phyloP scores from a whole-genome alignment of 30 jellyfish, hydroid and myxozoan species.

The Turritopsis rubra region DNA sequence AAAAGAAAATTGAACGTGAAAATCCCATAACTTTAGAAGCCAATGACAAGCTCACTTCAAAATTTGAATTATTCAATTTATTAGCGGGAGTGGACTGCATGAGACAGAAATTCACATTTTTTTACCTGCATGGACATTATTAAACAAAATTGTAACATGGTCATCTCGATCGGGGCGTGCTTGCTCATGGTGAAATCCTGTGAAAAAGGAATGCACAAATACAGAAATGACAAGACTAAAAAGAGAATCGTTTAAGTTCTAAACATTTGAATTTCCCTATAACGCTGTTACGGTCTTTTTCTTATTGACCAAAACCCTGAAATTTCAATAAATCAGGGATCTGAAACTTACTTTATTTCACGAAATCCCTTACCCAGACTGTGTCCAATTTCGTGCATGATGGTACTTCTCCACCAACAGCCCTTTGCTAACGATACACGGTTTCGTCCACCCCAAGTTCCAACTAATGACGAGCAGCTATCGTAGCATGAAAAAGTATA shows the following conservation, averaged over 20 bases:
- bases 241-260: neutral
- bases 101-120: too few relatives aligned
- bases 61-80: too few relatives aligned
- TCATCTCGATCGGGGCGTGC: slow-evolving; percentile 29
- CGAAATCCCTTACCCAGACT: slow-evolving; percentile 18
- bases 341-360: neutral
- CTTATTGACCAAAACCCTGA: too few relatives aligned
- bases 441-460: slow-evolving; percentile 17
- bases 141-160: slow-evolving; percentile 11
- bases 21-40: too few relatives aligned
- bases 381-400: slow-evolving; percentile 36
- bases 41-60: too few relatives aligned
- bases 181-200: slow-evolving; percentile 37
- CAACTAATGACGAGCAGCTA: slow-evolving; percentile 37
- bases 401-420: slow-evolving; percentile 23
- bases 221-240: too few relatives aligned
- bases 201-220: neutral
- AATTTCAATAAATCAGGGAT: too few relatives aligned
- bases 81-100: too few relatives aligned
- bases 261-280: neutral
- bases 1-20: too few relatives aligned
- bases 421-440: slow-evolving; percentile 29
- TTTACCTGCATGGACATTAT: slow-evolving; percentile 6
- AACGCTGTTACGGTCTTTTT: too few relatives aligned
- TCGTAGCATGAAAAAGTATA: neutral